Evolutionary conservation across 92 coral and sea anemone species (phyloP).

Genomic region (Micromussa lordhowensis): DNA sequence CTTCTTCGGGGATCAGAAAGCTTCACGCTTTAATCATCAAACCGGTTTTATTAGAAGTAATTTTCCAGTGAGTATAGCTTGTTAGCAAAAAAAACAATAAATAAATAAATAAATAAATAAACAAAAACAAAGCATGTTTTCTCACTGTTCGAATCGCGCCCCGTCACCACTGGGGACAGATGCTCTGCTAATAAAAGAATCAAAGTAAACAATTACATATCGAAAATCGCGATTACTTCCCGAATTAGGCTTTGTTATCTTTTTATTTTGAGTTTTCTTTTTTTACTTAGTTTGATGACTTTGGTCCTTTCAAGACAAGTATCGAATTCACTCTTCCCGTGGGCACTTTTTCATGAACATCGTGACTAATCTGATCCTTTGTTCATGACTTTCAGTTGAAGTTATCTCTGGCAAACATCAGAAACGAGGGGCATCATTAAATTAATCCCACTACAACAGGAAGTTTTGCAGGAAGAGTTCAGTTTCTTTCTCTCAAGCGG

Average conservation of each 20-base stretch:
- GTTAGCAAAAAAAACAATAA: no score
- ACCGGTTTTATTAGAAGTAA: no score
- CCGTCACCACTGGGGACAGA: neutral
- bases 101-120: no score
- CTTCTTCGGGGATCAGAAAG: no score
- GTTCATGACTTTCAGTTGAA: neutral
- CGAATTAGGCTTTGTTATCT: neutral
- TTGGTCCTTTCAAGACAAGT: neutral
- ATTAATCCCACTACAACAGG: slow-evolving; percentile 36
- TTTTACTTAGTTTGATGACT: neutral
- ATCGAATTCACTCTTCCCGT: neutral
- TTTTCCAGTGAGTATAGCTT: no score
- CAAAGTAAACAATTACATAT: neutral
- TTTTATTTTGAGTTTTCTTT: neutral
- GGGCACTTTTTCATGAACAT: no score
- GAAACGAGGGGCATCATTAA: slow-evolving; percentile 13
- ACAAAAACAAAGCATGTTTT: no score
- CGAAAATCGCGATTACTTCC: slow-evolving; percentile 1
- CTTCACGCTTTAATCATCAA: no score
- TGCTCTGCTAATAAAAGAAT: neutral
- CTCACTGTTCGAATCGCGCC: neutral
- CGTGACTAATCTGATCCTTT: no score
- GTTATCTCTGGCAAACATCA: slow-evolving; percentile 32
- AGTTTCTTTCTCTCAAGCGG: slow-evolving; percentile 5
- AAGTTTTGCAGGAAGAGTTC: slow-evolving; percentile 6